Conservation (phyloP, 1,140 invertebrate species). For the Cryptotermes secundus region DNA sequence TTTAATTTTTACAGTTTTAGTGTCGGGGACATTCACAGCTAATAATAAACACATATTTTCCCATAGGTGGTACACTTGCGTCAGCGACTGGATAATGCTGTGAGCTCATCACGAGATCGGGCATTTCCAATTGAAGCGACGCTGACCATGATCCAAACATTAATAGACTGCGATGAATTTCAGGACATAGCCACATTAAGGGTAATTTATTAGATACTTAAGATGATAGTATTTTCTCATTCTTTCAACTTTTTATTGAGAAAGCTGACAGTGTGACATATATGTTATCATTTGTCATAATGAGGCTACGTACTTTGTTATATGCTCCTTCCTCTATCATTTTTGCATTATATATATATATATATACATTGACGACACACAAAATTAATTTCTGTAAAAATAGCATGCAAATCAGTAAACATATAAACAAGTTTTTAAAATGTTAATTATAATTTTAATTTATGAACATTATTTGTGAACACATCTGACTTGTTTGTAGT, state of each 20-base stretch:
- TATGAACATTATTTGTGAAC: not conserved
- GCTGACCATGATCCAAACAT: conserved; percentile 80
- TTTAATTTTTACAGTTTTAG: not conserved
- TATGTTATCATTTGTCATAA: not conserved
- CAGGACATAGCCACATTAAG: conserved; percentile 87
- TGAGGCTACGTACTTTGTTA: too few relatives aligned
- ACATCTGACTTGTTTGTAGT: not conserved
- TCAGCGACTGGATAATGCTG: conserved; percentile 80
- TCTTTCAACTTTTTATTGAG: too few relatives aligned
- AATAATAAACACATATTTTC: conserved; percentile 4
- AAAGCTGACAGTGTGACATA: not conserved
- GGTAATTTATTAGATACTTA: conserved; percentile 47
- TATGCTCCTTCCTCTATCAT: too few relatives aligned
- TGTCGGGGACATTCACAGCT: not conserved
- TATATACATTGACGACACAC: too few relatives aligned
- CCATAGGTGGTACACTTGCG: conserved; percentile 79
- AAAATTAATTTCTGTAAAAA: too few relatives aligned
- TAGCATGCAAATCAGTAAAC: too few relatives aligned
- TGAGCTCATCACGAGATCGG: conserved; percentile 81
- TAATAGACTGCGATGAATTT: conserved; percentile 94
- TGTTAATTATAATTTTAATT: too few relatives aligned
- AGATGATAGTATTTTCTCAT: too few relatives aligned
- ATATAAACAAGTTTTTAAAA: too few relatives aligned
- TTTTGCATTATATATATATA: too few relatives aligned
- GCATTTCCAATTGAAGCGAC: conserved; percentile 78